These are phyloP conservation scores for Ephestia elutella DNA, from an alignment of 1,140 invertebrate species.

Conservation along the genomic window DNA sequence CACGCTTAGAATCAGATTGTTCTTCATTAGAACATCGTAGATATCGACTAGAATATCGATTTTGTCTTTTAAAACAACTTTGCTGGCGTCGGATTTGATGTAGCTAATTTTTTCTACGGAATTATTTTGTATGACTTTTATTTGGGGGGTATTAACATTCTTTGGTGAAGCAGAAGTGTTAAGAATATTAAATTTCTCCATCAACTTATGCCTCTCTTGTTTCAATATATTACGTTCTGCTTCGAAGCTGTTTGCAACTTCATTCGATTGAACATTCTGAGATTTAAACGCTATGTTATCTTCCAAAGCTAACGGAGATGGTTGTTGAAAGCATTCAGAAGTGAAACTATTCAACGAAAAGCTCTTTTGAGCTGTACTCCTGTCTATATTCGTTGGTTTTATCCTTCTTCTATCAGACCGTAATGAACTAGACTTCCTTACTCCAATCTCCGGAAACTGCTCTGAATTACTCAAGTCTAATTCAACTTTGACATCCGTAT, in stretches of 20 bases:
- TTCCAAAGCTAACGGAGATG: constrained; percentile 41
- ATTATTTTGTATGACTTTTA: constrained; percentile 48
- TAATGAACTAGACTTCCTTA: constrained; percentile 49
- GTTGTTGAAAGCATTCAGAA: constrained; percentile 44
- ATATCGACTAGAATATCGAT: constrained; percentile 57
- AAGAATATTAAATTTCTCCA: constrained; percentile 69
- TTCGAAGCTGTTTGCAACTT: constrained; percentile 51
- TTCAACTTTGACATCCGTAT: constrained; percentile 37
- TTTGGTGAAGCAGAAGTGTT: constrained; percentile 41
- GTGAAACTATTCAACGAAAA: constrained; percentile 55
- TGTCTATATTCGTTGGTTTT: constrained; percentile 66
- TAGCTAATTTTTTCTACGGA: constrained; percentile 31
- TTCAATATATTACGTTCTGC: constrained; percentile 62
- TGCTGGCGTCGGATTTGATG: constrained; percentile 41
- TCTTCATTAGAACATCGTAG: constrained; percentile 59
- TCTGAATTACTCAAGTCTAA: constrained; percentile 61
- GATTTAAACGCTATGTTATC: constrained; percentile 64
- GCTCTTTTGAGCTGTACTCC: constrained; percentile 42
- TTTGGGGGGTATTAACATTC: constrained; percentile 36
- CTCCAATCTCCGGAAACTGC: constrained; percentile 63
- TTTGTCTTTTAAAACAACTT: constrained; percentile 47
- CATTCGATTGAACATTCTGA: constrained; percentile 51
- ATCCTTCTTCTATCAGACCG: constrained; percentile 56
- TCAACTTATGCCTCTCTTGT: constrained; percentile 64
- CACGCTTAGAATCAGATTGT: constrained; percentile 60